Evolutionary conservation across 2,113 vertebrate genomes (phyloP).

Genomic region (Piaya cayana): DNA sequence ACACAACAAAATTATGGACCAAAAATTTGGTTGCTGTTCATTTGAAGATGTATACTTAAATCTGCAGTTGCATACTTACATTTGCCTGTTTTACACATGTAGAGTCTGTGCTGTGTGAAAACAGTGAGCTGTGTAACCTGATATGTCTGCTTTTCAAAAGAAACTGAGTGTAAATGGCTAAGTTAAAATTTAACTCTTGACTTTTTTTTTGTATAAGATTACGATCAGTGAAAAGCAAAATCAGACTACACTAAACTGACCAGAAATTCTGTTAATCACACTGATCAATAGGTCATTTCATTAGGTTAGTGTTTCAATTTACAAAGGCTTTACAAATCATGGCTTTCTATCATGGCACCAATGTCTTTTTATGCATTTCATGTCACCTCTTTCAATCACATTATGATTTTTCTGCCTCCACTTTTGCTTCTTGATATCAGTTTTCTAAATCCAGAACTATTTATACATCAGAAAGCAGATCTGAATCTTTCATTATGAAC

Average conservation of each 20-base stretch:
- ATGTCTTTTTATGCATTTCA: background rate
- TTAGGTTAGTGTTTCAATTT: background rate
- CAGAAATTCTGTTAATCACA: background rate
- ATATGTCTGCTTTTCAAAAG: background rate
- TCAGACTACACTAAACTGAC: background rate
- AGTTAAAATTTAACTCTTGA: background rate
- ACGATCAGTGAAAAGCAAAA: background rate
- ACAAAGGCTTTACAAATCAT: background rate
- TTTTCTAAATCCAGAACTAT: background rate
- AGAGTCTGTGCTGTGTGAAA: background rate
- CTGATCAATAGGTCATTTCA: background rate
- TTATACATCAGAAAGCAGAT: background rate
- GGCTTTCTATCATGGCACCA: background rate
- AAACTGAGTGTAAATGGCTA: background rate
- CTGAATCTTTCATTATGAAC: background rate
- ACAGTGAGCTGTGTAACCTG: background rate
- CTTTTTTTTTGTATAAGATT: fast-evolving
- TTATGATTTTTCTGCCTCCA: background rate
- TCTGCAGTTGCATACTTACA: background rate
- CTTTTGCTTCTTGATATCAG: background rate
- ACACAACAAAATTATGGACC: background rate
- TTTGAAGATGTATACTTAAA: no score
- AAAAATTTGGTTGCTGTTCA: background rate
- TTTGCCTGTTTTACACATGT: background rate
- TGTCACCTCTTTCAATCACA: background rate